These are phyloP conservation scores for Acanthopagrus latus DNA, from an alignment of 2,797 vertebrate genomes.

Conservation along the genomic window DNA sequence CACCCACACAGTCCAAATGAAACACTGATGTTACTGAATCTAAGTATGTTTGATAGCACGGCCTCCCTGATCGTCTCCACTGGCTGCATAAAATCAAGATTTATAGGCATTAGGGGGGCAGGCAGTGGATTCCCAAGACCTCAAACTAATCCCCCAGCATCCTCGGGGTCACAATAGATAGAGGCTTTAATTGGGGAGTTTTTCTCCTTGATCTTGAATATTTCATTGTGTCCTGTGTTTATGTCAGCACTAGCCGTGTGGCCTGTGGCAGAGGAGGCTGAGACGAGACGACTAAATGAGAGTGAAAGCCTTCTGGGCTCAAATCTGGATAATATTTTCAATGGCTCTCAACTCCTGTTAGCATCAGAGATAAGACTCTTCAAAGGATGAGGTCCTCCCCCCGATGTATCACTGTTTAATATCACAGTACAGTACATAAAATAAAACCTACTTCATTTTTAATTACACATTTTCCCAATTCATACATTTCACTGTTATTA, in stretches of 20 bases:
- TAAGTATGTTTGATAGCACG: constrained; percentile 2
- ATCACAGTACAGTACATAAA: constrained; percentile 5
- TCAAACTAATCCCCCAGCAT: constrained; percentile 60
- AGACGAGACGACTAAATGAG: constrained; percentile 46
- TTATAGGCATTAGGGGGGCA: constrained; percentile 23
- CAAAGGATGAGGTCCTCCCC: constrained; percentile 16
- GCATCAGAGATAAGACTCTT: constrained; percentile 37
- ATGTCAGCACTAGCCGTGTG: constrained; percentile 51
- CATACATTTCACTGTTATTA: constrained; percentile 4
- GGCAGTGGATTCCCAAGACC: constrained; percentile 47
- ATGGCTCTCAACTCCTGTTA: constrained; percentile 21
- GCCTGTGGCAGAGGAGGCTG: constrained; percentile 64
- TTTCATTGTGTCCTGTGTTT: constrained; percentile 68
- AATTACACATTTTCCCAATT: constrained; percentile 4
- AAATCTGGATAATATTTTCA: constrained; percentile 56
- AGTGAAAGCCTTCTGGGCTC: constrained; percentile 57
- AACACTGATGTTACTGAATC: constrained; percentile 38
- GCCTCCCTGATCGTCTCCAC: constrained; percentile 18
- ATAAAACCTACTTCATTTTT: constrained; percentile 5
- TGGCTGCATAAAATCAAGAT: constrained; percentile 18
- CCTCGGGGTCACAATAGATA: constrained; percentile 65
- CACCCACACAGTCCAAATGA: constrained; percentile 13
- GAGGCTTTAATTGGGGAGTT: constrained; percentile 69
- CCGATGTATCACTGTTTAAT: constrained; percentile 1
- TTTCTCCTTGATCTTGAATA: constrained; percentile 76